Base-by-base conservation (phyloP, 2,888 invertebrate species). In the Strigamia maritima region DNA sequence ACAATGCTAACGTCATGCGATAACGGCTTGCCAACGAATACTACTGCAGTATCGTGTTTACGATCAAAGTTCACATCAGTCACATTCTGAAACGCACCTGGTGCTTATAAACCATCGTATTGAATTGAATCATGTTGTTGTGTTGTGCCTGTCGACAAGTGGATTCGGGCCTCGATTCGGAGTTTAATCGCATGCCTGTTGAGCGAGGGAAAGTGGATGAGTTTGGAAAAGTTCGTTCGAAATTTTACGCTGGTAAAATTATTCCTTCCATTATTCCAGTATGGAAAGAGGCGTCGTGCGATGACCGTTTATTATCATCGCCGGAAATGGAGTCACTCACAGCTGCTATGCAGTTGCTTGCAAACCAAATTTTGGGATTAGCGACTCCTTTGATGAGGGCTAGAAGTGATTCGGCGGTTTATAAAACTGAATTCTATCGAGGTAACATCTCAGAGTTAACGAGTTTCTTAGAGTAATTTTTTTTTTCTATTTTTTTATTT, bases 301-400 rank as follows among this genome's bases (percentile, higher is more conserved):
- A 65, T 65, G 60, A 65, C 60, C 60, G 60, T n/a, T 65, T 65
- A 65, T 65, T 65, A 65, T 65, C 60, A 19, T 65, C 60, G 60
- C 60, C 60, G 60, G 60, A 65, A 65, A 65, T 65, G 24, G 60
- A 65, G 60, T 65, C 60, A 65, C 60, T 65, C 60, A 12, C 60
- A 24, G 60, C 60, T 19, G 60, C 60, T 65, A 65, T 65, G 60
- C 60, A 65, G 60, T 65, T 65, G 19, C 60, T 65, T 6, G 60
- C 60, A 24, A n/a, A 16, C 22, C 60, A 65, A 65, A 65, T 65
- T 22, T 22, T 65, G 22, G 60, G 60, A 24, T 65, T 65, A 65
- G 24, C 60, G 6, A 65, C 60, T 65, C 60, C 60, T 0, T 65
- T 65, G 8, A 24, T 65, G 4, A 4, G 60, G 22, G 60, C 60